Evolutionary conservation across 1,140 invertebrate genomes (phyloP).

Genomic region (Stegodyphus mimosarum): DNA sequence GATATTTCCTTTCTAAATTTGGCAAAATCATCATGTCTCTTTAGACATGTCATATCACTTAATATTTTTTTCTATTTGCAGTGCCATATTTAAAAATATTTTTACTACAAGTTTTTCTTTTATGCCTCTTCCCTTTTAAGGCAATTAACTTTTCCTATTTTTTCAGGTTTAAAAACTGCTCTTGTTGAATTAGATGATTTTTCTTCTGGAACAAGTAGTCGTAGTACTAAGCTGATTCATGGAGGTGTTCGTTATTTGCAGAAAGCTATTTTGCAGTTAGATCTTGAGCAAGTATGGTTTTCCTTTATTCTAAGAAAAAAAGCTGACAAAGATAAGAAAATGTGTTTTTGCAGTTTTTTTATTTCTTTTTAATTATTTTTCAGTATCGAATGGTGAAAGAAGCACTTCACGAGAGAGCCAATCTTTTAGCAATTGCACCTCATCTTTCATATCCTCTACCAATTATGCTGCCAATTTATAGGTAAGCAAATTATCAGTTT

Average conservation of each 20-base stretch:
- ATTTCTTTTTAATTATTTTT: slow-evolving; percentile 36
- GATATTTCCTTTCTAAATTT: too few species aligned
- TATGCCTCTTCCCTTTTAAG: neutral
- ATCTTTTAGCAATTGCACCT: slow-evolving; percentile 94
- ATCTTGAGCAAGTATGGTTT: slow-evolving; percentile 77
- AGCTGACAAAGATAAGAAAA: neutral
- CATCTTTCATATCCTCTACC: slow-evolving; percentile 96
- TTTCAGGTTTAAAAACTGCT: slow-evolving; percentile 90
- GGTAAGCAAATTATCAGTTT: slow-evolving; percentile 73
- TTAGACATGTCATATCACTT: too few species aligned
- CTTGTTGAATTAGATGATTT: slow-evolving; percentile 98
- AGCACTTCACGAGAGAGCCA: slow-evolving; percentile 93
- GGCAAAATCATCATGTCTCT: too few species aligned
- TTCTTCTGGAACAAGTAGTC: slow-evolving; percentile 94
- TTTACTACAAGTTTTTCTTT: neutral
- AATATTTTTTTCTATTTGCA: too few species aligned
- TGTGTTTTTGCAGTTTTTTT: neutral
- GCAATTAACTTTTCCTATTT: neutral
- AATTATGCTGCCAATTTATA: slow-evolving; percentile 98
- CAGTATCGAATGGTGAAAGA: slow-evolving; percentile 98
- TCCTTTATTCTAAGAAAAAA: too few species aligned
- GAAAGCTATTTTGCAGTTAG: slow-evolving; percentile 95
- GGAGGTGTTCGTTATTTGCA: slow-evolving; percentile 98
- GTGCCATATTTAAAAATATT: neutral
- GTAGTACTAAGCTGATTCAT: slow-evolving; percentile 98